Evolutionary conservation across 37 sponge, comb jelly and placozoan species (phyloP).

Genomic region (Eunapius fragilis): DNA sequence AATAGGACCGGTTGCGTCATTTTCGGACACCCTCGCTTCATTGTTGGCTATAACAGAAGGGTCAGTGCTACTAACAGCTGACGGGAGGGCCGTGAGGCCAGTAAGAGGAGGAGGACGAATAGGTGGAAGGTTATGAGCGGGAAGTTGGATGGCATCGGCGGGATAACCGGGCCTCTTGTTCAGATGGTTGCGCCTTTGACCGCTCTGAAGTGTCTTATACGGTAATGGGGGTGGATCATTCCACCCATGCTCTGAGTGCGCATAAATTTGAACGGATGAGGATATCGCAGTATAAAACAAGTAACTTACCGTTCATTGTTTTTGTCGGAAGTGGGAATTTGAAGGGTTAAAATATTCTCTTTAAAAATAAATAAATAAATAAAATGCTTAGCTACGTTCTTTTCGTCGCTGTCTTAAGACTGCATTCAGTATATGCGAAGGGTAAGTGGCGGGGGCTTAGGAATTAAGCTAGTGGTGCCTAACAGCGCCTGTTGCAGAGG

Average conservation of each 20-base stretch:
- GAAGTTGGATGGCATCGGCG: neutral
- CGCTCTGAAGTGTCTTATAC: conserved; percentile 6
- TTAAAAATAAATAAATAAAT: neutral
- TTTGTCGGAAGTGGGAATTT: neutral
- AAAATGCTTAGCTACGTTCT: neutral
- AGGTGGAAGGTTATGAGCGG: neutral
- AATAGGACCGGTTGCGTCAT: neutral
- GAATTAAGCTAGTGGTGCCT: neutral
- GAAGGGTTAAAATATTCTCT: neutral
- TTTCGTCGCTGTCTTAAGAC: neutral
- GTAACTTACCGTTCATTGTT: neutral
- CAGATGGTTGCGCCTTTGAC: conserved; percentile 3
- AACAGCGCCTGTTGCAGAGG: neutral
- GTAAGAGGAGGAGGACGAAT: neutral
- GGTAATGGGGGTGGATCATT: conserved; percentile 56
- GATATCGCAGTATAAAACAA: no score
- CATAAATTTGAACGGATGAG: neutral
- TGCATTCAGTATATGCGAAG: neutral
- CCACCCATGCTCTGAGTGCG: conserved; percentile 35
- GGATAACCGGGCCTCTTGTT: conserved; percentile 25
- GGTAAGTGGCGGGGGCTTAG: neutral
- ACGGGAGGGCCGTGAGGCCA: neutral
- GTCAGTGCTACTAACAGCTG: neutral
- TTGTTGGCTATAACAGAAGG: neutral
- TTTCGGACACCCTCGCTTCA: neutral